These are phyloP conservation scores for Botia kubotai DNA, from an alignment of 2,797 vertebrate species.

Conservation along the genomic window DNA sequence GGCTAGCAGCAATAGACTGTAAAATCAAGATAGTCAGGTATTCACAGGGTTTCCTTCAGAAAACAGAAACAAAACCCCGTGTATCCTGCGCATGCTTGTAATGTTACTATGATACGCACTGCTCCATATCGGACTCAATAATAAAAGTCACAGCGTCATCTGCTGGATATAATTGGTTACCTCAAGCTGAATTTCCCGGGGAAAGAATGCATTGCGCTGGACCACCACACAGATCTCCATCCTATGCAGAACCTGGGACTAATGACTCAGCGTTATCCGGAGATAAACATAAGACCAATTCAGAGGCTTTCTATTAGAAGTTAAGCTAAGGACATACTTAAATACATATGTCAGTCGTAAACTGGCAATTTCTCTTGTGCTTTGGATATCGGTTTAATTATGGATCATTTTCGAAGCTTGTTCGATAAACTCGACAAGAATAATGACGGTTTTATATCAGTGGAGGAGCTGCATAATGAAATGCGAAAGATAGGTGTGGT, in stretches of 20 bases:
- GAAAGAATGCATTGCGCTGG: not conserved
- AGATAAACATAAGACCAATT: slow-evolving; percentile 28
- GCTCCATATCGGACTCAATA: not conserved
- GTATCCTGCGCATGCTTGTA: not conserved
- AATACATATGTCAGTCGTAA: not conserved
- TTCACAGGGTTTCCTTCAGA: not conserved
- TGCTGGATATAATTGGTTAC: slow-evolving; percentile 49
- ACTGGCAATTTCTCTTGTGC: not conserved
- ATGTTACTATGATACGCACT: not conserved
- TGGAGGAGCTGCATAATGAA: slow-evolving; percentile 74
- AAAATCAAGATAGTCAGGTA: not conserved
- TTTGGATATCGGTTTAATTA: slow-evolving; percentile 36
- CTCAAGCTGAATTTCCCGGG: not conserved
- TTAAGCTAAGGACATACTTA: not conserved
- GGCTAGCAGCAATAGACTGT: not conserved
- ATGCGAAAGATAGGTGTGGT: slow-evolving; percentile 78
- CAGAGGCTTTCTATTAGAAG: not conserved
- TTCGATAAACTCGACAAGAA: slow-evolving; percentile 78
- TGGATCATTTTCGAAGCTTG: slow-evolving; percentile 76
- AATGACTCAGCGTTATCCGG: slow-evolving; percentile 69
- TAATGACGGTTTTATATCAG: slow-evolving; percentile 76
- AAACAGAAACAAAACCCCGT: not conserved
- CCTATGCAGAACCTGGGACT: not conserved
- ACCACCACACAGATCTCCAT: not conserved
- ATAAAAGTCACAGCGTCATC: slow-evolving; percentile 64